Percentiles rank a stretch among this genome's conserved stretches.
These are phyloP conservation scores for Sinopyrophorus schimmeli DNA, from an alignment of 2,888 invertebrate genomes.

Conservation along the genomic window DNA sequence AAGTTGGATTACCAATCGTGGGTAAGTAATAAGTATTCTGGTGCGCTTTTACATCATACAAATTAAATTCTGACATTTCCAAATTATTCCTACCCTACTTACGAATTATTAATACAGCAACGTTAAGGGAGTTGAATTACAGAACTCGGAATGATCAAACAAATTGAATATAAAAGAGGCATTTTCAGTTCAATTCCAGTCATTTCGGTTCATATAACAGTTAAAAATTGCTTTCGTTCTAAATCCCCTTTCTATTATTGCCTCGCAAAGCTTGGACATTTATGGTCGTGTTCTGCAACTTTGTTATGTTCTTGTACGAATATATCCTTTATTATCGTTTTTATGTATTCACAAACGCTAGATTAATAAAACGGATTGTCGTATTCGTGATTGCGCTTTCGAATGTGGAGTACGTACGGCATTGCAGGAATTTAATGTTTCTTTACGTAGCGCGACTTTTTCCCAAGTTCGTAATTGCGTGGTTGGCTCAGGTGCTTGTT, in stretches of 20 bases:
- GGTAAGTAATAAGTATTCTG: slow-evolving; percentile 23
- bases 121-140: slow-evolving; percentile 19
- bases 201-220: slow-evolving; percentile 28
- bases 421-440: slow-evolving; percentile 20
- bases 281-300: slow-evolving; percentile 30
- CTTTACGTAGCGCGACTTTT: slow-evolving; percentile 22
- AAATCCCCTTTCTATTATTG: slow-evolving; percentile 31
- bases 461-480: slow-evolving; percentile 28
- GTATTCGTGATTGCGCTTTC: slow-evolving; percentile 23
- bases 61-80: slow-evolving; percentile 41
- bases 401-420: slow-evolving; percentile 16
- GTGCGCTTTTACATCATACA: slow-evolving; percentile 26
- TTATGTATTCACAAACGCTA: slow-evolving; percentile 31
- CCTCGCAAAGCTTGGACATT: slow-evolving; percentile 27
- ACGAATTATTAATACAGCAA: slow-evolving; percentile 33
- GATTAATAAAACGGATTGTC: slow-evolving; percentile 41
- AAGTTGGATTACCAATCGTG: slow-evolving; percentile 19
- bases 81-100: slow-evolving; percentile 38
- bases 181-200: slow-evolving; percentile 23
- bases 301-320: slow-evolving; percentile 26
- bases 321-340: slow-evolving; percentile 29
- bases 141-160: slow-evolving; percentile 17
- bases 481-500: slow-evolving; percentile 37
- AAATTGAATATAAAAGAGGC: slow-evolving; percentile 23
- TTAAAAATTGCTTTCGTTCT: slow-evolving; percentile 29